Evolutionary conservation across 2,888 invertebrate genomes (phyloP), one percentile per base, ranked within the genome.

Genomic region (Altica lythri): DNA sequence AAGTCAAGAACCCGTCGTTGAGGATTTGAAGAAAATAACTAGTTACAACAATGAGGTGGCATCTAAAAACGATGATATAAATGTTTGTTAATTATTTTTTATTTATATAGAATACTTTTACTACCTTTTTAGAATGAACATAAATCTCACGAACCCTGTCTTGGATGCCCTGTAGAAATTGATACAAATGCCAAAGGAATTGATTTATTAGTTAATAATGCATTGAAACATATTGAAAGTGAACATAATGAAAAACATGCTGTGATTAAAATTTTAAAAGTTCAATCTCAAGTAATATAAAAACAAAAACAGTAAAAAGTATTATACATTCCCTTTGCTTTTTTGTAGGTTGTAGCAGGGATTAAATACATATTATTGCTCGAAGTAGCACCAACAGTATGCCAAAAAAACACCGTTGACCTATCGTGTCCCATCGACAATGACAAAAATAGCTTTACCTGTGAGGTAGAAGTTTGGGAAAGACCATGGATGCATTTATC

Each of bases 401-500:
- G 71, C 29, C 19, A 52, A 5, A 70, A 68, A 55, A 53, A 77
- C 79, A 44, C 75, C 70, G 54, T 59, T 9, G 2, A 49, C 0
- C 46, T 47, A 32, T 10, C 5, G 2, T 84, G 84, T 66, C 67
- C 75, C 5, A 62, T 72, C 61, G 65, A 67, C 45, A 40, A 49
- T 0, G 62, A 67, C 17, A 64, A 55, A 29, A 60, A 53, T 10
- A 53, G 61, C 60, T 71, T 55, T 61, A 66, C 46, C 4, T 89
- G 88, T 70, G 81, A 81, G 61, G 72, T 88, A 57, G 79, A 82
- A 13, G 80, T 85, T 64, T 72, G 85, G 50, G 85, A 87, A 69
- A 83, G 85, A 66, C 84, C 85, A 1, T 87, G 88, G 86, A 69
- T 83, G 17, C 80, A 80, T 40, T 80, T 80, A 37, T 82, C 85